Conservation (phyloP, 1,140 invertebrate species). For the Leptinotarsa lineolata region DNA sequence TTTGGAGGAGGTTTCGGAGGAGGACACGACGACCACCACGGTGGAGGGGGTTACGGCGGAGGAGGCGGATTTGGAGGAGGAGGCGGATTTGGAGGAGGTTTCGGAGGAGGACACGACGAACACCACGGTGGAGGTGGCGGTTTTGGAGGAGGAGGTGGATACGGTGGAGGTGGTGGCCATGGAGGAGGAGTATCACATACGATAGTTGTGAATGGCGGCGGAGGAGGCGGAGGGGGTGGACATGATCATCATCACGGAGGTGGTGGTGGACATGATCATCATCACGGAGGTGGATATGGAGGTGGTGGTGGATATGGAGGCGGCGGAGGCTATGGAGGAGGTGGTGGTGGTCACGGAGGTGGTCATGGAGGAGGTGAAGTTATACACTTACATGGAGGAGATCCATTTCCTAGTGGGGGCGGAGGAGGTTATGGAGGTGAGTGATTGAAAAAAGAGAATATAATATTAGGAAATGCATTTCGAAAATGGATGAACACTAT, state of each 20-base stretch:
- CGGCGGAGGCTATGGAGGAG: constrained; percentile 32
- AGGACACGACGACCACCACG: constrained; percentile 35
- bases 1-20: constrained; percentile 39
- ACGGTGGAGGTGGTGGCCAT: constrained; percentile 36
- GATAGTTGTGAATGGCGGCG: constrained; percentile 19
- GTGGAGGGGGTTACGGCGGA: constrained; percentile 28
- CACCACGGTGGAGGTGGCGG: constrained; percentile 32
- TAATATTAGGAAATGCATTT: too few species aligned
- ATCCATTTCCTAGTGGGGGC: constrained; percentile 20
- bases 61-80: constrained; percentile 25
- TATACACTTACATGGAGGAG: constrained; percentile 26
- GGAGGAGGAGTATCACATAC: constrained; percentile 23
- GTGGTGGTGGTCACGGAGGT: constrained; percentile 23
- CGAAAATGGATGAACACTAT: too few species aligned
- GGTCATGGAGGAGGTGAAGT: constrained; percentile 9
- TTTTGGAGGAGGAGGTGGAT: constrained; percentile 34
- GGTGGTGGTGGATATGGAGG: constrained; percentile 24
- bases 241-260: constrained; percentile 27
- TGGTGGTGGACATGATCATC: constrained; percentile 34
- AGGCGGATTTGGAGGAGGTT: constrained; percentile 38
- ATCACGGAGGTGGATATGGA: constrained; percentile 33
- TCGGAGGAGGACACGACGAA: constrained; percentile 36
- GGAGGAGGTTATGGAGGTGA: constrained; percentile 36
- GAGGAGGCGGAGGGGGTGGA: constrained; percentile 35
- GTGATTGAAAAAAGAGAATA: too few species aligned